A percentile compares a stretch with the other conserved stretches of the same genome.
Evolutionary conservation across 2,113 vertebrate species (phyloP).

Genomic region (Protobothrops mucrosquamatus): DNA sequence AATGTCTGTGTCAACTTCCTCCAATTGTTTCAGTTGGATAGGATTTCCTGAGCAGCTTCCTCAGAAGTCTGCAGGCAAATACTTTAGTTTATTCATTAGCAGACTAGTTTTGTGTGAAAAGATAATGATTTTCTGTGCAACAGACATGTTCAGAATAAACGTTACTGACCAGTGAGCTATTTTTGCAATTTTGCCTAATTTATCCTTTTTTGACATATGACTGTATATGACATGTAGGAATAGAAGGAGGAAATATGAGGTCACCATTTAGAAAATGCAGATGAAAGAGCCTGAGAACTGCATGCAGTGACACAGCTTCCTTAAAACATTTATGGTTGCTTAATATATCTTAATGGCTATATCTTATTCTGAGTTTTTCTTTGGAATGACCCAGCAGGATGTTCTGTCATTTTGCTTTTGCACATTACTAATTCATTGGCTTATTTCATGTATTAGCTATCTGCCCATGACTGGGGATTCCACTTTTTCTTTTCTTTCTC

Average conservation of each 20-base stretch:
- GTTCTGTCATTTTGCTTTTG: neutral
- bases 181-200: conserved; percentile 42
- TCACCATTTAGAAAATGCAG: conserved; percentile 56
- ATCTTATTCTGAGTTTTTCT: neutral
- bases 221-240: conserved; percentile 56
- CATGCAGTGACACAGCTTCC: neutral
- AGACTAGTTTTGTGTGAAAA: conserved; percentile 41
- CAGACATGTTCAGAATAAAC: conserved; percentile 40
- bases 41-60: conserved; percentile 71
- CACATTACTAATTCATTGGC: neutral
- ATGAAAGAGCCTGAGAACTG: conserved; percentile 25
- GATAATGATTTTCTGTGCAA: conserved; percentile 6
- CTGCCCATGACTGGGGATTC: neutral
- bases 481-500: neutral
- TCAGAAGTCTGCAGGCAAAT: conserved; percentile 49
- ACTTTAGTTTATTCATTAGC: conserved; percentile 39
- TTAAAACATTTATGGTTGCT: neutral
- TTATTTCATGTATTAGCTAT: neutral
- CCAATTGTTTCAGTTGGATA: conserved; percentile 71
- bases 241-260: conserved; percentile 74
- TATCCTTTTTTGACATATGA: conserved; percentile 37
- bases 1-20: conserved; percentile 71
- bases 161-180: conserved; percentile 48
- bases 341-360: neutral
- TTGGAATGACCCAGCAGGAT: neutral